Conservation (phyloP, 2,113 vertebrate genomes). For the Progne subis region DNA sequence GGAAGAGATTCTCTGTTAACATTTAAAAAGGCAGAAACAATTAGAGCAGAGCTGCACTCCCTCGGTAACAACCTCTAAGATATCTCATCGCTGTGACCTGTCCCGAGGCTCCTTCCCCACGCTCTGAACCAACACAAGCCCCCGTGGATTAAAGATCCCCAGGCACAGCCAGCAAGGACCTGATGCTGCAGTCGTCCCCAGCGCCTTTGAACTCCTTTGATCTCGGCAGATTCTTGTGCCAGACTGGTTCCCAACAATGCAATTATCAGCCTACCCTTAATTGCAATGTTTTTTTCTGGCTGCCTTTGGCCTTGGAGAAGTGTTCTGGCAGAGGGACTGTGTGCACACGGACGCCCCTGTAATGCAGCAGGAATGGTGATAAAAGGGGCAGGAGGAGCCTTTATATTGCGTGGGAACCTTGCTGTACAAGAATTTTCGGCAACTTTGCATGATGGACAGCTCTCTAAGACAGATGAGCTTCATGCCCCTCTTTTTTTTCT, state of each 20-base stretch:
- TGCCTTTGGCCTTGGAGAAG: neutral
- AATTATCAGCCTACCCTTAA: constrained; percentile 50
- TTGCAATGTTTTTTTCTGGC: constrained; percentile 25
- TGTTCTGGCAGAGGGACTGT: constrained; percentile 1
- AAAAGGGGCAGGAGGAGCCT: constrained; percentile 13
- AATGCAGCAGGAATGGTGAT: constrained; percentile 5
- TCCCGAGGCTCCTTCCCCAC: neutral
- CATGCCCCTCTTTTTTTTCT: neutral
- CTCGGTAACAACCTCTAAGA: neutral
- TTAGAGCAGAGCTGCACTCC: neutral
- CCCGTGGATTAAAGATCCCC: neutral
- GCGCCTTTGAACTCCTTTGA: constrained; percentile 16
- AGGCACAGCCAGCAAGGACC: neutral
- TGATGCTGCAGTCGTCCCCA: neutral
- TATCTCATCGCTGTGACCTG: neutral
- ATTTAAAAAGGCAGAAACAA: neutral
- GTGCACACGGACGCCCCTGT: neutral
- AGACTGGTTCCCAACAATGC: constrained; percentile 50
- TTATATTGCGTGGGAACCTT: constrained; percentile 41
- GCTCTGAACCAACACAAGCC: neutral
- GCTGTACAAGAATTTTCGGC: neutral
- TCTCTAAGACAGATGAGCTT: neutral
- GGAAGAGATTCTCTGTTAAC: neutral
- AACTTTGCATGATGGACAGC: neutral
- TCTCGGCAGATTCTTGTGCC: constrained; percentile 30